phyloP scores from a whole-genome alignment of 2,797 vertebrate species.

The Artibeus lituratus region DNA sequence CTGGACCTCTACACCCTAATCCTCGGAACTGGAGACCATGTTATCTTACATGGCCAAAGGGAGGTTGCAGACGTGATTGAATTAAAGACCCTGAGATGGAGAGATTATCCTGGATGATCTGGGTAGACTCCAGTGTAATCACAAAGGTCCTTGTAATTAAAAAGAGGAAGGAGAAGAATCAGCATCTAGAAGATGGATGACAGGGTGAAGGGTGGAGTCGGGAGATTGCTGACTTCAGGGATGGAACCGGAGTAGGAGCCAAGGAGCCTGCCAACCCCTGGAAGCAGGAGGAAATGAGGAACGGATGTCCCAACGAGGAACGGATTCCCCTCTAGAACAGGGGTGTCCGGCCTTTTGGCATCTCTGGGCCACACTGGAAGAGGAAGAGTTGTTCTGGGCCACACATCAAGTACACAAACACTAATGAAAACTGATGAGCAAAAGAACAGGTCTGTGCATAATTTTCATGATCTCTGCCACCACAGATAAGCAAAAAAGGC shows the following conservation, averaged over 20 bases:
- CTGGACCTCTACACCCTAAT: neutral
- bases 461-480: no score
- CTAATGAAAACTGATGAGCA: no score
- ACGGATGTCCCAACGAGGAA: no score
- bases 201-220: neutral
- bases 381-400: no score
- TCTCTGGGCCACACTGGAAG: no score
- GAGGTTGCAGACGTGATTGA: neutral
- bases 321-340: neutral
- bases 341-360: no score
- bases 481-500: no score
- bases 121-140: neutral
- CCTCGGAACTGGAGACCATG: neutral
- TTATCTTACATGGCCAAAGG: neutral
- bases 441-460: no score
- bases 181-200: neutral
- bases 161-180: neutral
- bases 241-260: accelerated
- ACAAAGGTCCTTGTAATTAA: neutral
- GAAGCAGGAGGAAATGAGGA: neutral
- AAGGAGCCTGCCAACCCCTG: neutral
- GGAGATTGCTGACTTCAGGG: neutral
- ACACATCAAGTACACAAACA: no score
- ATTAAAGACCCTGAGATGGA: neutral
- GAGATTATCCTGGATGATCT: neutral